Conservation (phyloP, 2,113 vertebrate genomes). For the Dicrurus megarhynchus region DNA sequence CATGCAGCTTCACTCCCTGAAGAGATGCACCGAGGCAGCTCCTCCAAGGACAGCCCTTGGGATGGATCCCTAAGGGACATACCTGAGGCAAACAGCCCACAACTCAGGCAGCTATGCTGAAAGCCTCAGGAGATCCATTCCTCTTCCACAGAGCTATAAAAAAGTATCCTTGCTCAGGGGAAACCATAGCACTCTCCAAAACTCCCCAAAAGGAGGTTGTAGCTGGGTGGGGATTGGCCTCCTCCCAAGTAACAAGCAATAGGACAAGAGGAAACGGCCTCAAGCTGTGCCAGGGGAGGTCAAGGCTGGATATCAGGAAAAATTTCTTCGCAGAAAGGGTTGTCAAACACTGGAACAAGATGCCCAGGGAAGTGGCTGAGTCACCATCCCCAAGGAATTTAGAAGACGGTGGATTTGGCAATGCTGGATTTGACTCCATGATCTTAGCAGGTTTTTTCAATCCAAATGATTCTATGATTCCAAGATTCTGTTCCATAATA, state of each 20-base stretch:
- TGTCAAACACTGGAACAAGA: not conserved
- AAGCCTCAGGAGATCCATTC: not conserved
- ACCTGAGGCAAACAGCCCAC: not conserved
- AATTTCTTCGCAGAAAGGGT: not conserved
- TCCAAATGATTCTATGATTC: not conserved
- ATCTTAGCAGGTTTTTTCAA: not conserved
- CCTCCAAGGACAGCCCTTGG: not conserved
- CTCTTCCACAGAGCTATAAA: not conserved
- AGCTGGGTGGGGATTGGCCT: not conserved
- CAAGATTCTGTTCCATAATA: not conserved
- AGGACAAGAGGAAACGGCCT: not conserved
- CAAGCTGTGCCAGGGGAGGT: not conserved
- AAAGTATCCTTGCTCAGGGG: not conserved
- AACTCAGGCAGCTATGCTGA: not conserved
- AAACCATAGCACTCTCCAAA: not conserved
- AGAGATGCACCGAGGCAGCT: not conserved
- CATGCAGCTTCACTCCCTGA: fast-evolving
- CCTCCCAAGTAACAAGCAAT: not conserved
- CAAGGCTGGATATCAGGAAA: not conserved
- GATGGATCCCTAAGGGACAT: not conserved
- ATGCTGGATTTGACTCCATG: not conserved
- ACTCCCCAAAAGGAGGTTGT: not conserved
- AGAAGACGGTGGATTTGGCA: not conserved
- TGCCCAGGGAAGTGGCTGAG: not conserved
- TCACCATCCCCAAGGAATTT: not conserved